Evolutionary conservation across 2,113 vertebrate species (phyloP), one percentile per base, ranked within the genome.

Genomic region (Macaca nemestrina): DNA sequence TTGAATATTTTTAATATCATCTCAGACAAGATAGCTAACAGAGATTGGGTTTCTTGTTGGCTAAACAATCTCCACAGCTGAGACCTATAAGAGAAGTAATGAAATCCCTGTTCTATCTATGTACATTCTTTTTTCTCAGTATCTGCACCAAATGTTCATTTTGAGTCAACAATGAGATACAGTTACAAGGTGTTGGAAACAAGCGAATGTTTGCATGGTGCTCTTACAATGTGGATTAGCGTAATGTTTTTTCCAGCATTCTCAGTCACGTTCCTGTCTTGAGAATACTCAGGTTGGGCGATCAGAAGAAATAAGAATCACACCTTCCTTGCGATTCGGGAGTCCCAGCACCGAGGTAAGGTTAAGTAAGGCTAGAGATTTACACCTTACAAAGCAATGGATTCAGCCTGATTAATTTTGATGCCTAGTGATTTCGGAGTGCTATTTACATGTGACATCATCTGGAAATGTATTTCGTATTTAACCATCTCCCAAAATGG

Each of bases 381-480:
- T 95, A 93, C 27, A 96, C 75, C 90, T 90, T 93, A 82, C 83
- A 96, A 93, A 96, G 94, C 73, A 76, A 96, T 89, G 96, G 57
- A 96, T 94, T 98, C 97, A 94, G 64, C 96, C 64, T 95, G 96
- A 97, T 98, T 97, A 98, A 97, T 98, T 98, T 75, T 92, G 59
- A 98, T 96, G 79, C 81, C 98, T 97, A 92, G 93, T 4, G 70
- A 97, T 95, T 98, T 95, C 81, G 97, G 80, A 96, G 88, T 81
- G 55, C 73, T 89, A 61, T 94, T 98, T 95, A 88, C 95, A 97
- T 95, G 94, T 18, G 23, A 98, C 80, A 93, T 98, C 95, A 98
- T 94, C 94, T 96, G 96, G 88, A 98, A 98, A 98, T 45, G 70
- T 84, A 97, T 1, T 95, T 98, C 94, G 97, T 98, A 95, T 91